These are phyloP conservation scores for Pteropus alecto DNA, from an alignment of 2,113 vertebrate species.

Conservation along the genomic window DNA sequence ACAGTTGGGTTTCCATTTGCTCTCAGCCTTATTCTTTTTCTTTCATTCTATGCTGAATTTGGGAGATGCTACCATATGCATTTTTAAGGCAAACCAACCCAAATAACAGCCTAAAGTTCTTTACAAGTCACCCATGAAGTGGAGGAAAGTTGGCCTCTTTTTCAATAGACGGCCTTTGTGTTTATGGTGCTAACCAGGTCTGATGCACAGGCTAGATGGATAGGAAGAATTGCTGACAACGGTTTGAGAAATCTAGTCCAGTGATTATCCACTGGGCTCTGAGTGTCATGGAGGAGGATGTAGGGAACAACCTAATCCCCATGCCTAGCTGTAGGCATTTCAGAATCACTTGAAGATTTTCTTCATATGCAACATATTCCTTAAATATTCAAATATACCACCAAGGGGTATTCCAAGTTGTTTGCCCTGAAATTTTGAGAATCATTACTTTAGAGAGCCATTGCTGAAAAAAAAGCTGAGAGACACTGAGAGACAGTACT, in stretches of 20 bases:
- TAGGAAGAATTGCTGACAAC: neutral
- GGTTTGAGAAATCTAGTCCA: accelerated
- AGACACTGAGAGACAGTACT: neutral
- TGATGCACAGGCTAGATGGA: neutral
- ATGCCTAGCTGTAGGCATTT: neutral
- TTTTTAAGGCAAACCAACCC: neutral
- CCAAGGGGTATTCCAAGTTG: neutral
- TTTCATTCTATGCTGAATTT: neutral
- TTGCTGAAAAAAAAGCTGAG: neutral
- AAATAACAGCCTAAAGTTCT: no score
- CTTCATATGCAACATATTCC: neutral
- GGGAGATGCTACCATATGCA: neutral
- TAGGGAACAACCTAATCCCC: neutral
- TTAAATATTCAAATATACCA: neutral
- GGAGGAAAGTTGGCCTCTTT: neutral
- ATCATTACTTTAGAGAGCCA: neutral
- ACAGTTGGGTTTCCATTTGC: neutral
- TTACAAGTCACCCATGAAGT: neutral
- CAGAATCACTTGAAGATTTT: neutral
- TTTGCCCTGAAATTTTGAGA: neutral
- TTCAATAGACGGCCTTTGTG: neutral
- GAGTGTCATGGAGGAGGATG: neutral
- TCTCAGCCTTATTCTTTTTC: neutral
- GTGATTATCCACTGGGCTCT: neutral
- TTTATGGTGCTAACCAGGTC: neutral